Evolutionary conservation across 2,113 vertebrate genomes (phyloP).

Genomic region (Eulemur rufifrons): DNA sequence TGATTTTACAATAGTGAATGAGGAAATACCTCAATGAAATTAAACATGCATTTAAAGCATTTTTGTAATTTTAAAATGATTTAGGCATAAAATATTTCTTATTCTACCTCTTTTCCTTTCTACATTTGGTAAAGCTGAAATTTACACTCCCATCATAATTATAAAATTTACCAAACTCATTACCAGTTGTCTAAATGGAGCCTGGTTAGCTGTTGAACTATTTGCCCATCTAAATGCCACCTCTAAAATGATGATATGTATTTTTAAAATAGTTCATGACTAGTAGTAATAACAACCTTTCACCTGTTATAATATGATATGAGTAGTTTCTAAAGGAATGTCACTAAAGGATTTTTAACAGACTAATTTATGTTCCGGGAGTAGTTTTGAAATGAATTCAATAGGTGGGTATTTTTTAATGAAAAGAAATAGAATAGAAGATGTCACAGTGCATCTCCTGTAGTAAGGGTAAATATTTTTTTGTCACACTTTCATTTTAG

Average conservation of each 20-base stretch:
- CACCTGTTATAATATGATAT: not conserved
- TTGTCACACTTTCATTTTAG: conserved; percentile 34
- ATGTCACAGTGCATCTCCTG: not conserved
- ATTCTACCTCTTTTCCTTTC: not conserved
- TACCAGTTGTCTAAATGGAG: not conserved
- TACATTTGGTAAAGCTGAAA: conserved; percentile 5
- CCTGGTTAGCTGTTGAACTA: not conserved
- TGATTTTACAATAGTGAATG: conserved; percentile 39
- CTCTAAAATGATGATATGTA: not conserved
- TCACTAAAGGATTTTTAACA: not conserved
- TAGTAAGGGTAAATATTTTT: conserved; percentile 2
- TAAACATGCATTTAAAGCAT: conserved; percentile 1
- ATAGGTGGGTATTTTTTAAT: conserved; percentile 11
- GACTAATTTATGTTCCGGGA: conserved; percentile 8
- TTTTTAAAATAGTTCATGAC: not conserved
- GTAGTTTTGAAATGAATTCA: conserved; percentile 30
- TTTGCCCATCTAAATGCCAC: not conserved
- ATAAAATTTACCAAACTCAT: not conserved
- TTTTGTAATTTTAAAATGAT: conserved; percentile 34
- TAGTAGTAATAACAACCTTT: not conserved
- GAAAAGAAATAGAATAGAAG: conserved; percentile 42
- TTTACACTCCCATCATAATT: not conserved
- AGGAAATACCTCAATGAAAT: conserved; percentile 68
- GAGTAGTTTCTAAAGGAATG: conserved; percentile 39
- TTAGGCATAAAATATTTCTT: not conserved